phyloP scores from a whole-genome alignment of 2,113 vertebrate species.

The Casuarius casuarius region DNA sequence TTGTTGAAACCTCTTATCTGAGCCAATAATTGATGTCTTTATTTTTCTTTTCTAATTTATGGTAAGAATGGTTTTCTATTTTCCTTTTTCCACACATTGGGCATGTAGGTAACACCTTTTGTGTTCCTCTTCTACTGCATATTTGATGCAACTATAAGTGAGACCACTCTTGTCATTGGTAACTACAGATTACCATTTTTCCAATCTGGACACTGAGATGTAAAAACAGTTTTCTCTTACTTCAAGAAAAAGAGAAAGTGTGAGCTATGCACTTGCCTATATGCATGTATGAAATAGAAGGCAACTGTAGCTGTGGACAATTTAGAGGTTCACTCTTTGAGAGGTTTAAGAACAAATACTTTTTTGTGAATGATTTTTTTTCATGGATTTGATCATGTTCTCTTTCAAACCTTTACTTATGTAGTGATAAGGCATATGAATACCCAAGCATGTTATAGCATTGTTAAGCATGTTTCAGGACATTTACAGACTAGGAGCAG shows the following conservation, averaged over 20 bases:
- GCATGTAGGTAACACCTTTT: neutral
- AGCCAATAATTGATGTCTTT: neutral
- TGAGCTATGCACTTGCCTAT: neutral
- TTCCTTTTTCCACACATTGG: neutral
- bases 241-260: neutral
- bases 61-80: rapidly evolving
- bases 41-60: neutral
- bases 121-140: rapidly evolving
- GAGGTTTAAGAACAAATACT: neutral
- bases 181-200: neutral
- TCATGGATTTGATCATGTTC: neutral
- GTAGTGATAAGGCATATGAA: neutral
- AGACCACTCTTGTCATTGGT: neutral
- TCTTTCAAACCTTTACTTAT: neutral
- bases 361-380: neutral
- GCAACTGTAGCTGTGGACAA: neutral
- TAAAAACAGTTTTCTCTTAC: neutral
- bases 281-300: neutral
- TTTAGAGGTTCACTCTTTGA: neutral
- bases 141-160: neutral
- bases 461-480: neutral
- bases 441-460: neutral
- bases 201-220: neutral
- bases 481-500: neutral
- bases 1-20: neutral